Base-by-base conservation (phyloP, 2,888 invertebrate genomes). In the Autographa pulchrina region DNA sequence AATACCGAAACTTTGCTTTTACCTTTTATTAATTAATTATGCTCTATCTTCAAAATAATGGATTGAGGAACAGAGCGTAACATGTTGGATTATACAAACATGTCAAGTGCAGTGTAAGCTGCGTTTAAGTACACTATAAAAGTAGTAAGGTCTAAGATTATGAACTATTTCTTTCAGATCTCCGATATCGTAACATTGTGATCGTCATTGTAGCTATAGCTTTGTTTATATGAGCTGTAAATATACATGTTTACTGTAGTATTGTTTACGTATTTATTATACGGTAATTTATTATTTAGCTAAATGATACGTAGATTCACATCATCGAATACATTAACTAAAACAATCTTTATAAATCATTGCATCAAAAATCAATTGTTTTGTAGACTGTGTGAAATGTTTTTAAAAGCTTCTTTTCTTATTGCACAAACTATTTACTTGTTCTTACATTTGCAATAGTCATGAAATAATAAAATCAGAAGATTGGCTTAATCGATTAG, bases 151-250 rank as follows among this genome's bases (percentile, higher is more conserved):
- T 78, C 63, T 72, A 66, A 64, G 11, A 66, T 35, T 67, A 72
- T 69, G 67, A 74, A 71, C 67, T 69, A 64, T 77, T 59, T 80
- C 14, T 48, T 76, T 80, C 74, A 78, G 81, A 82, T 83, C 81
- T 82, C 81, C 48, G 78, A 83, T 80, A 83, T 82, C 83, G 70
- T 80, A 80, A 83, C 72, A 72, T 75, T 83, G 81, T 81, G 76
- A 78, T 75, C 65, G 78, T 78, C 71, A 69, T 62, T 41, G 71
- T 82, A 83, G 77, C 54, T 69, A 65, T 72, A 79, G 81, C 70
- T 75, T 77, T 67, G 70, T 80, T 77, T 72, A 72, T 67, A 77
- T 71, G 72, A 74, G 68, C 70, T 80, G 77, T 81, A 80, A 70
- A 77, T 82, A 82, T 82, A 73, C 65, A 71, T 71, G 71, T 82